Conservation (phyloP, 2,113 vertebrate species). For the Drymodes brunneopygia region DNA sequence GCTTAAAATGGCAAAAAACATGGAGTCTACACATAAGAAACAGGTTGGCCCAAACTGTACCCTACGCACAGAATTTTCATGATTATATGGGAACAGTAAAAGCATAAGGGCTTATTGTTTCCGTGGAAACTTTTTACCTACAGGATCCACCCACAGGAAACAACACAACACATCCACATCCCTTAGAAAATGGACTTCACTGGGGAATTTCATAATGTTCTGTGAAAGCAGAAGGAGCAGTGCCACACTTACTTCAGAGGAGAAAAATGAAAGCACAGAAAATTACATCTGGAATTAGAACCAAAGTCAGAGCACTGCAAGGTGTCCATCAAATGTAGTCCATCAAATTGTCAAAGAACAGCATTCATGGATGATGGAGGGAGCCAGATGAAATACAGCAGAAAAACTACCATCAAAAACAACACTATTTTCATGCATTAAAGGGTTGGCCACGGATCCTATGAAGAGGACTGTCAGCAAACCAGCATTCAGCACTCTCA, state of each 20-base stretch:
- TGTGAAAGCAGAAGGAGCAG: not conserved
- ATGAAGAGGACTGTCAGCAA: not conserved
- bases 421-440: not conserved
- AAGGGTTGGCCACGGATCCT: not conserved
- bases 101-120: not conserved
- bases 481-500: not conserved
- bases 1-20: not conserved
- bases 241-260: not conserved
- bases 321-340: not conserved
- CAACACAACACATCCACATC: not conserved
- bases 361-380: not conserved
- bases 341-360: not conserved
- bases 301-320: not conserved
- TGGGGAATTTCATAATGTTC: not conserved
- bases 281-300: not conserved
- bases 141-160: not conserved
- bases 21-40: not conserved
- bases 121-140: conserved; percentile 13
- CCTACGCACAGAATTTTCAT: not conserved
- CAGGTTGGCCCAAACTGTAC: not conserved
- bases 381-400: not conserved
- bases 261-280: not conserved
- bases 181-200: not conserved
- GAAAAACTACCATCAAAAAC: not conserved
- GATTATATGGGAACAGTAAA: not conserved